Percentiles rank a stretch among this genome's conserved stretches.
Conservation (phyloP, 2,888 invertebrate species). For the Scaptomyza reducta region DNA sequence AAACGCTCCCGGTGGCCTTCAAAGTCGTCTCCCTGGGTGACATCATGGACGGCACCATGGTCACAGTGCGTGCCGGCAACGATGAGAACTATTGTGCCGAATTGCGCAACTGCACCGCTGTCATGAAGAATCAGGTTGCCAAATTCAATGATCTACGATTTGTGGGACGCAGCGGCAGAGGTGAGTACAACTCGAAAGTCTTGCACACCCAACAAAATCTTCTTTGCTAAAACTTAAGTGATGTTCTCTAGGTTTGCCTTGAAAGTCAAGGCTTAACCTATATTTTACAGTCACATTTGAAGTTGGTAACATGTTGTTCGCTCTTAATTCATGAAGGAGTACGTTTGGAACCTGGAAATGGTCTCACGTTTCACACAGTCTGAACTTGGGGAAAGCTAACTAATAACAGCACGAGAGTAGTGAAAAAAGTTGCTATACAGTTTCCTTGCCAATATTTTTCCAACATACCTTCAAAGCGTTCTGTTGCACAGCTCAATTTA, state of each 20-base stretch:
- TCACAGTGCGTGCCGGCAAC: conserved; percentile 97
- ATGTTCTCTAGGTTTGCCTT: too few relatives aligned
- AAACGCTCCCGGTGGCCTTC: conserved; percentile 98
- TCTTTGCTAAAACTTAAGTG: too few relatives aligned
- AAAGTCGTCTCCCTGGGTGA: conserved; percentile 98
- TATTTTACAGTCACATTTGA: too few relatives aligned
- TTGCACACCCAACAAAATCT: too few relatives aligned
- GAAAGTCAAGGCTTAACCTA: too few relatives aligned
- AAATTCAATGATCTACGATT: conserved; percentile 99
- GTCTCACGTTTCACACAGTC: neutral
- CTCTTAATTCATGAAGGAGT: neutral
- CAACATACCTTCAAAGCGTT: neutral
- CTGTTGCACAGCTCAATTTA: neutral
- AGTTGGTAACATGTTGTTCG: neutral
- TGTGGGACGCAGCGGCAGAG: conserved; percentile 99
- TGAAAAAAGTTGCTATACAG: neutral
- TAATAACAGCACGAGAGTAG: neutral
- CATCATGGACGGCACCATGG: conserved; percentile 97
- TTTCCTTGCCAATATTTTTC: too few relatives aligned
- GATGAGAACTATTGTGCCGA: conserved; percentile 99
- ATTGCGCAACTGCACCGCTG: conserved; percentile 95
- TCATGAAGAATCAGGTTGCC: conserved; percentile 99
- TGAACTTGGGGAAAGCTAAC: neutral
- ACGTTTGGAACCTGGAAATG: neutral
- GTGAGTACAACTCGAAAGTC: conserved; percentile 87